Conservation (phyloP, 2,113 vertebrate species). For the Microtus montanus region DNA sequence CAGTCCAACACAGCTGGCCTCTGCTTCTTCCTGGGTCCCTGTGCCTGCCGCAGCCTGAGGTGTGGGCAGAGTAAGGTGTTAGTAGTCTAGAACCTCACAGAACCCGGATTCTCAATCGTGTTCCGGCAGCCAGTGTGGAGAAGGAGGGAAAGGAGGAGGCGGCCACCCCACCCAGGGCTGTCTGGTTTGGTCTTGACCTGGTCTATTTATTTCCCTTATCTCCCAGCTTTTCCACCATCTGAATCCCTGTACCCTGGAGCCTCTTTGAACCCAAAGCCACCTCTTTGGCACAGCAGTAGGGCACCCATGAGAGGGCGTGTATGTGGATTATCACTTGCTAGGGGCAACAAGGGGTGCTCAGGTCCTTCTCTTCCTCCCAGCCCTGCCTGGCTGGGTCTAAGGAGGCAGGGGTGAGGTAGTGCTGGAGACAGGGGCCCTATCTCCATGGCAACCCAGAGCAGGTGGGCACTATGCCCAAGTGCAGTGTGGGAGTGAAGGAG, state of each 20-base stretch:
- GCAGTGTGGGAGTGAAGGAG: background rate
- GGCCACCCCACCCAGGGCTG: background rate
- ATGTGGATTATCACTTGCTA: background rate
- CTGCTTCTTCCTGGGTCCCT: background rate
- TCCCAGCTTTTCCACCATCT: background rate
- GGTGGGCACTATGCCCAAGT: background rate
- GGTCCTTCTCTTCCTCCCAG: background rate
- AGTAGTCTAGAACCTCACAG: background rate
- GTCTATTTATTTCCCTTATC: background rate
- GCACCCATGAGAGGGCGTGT: rapidly evolving
- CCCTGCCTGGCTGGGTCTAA: background rate
- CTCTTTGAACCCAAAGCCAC: background rate
- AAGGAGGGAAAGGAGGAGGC: background rate
- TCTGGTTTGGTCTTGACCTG: background rate
- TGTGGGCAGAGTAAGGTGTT: background rate
- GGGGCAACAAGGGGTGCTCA: background rate
- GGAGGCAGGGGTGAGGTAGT: background rate
- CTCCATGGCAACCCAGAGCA: constrained; percentile 30
- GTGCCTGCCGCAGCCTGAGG: rapidly evolving
- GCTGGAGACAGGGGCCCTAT: background rate
- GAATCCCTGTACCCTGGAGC: background rate
- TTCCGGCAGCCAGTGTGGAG: rapidly evolving
- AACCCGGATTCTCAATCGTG: too few species aligned
- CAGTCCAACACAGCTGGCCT: background rate
- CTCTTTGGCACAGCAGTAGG: background rate